A percentile compares a stretch with the other conserved stretches of the same genome.
phyloP scores from a whole-genome alignment of 2,797 vertebrate genomes.

The Pantherophis alleghaniensis region DNA sequence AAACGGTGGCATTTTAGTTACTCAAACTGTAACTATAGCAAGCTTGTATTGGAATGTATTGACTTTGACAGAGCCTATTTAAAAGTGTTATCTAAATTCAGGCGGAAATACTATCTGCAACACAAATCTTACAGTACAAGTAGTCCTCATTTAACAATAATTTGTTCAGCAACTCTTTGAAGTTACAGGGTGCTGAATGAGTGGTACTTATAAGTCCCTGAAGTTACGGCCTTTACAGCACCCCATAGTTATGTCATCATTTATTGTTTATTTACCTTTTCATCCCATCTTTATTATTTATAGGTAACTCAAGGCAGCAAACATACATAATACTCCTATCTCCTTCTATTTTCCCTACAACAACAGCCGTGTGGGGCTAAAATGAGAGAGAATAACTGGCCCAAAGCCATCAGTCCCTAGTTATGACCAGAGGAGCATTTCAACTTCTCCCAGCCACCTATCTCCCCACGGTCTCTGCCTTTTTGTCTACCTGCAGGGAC shows the following conservation, averaged over 20 bases:
- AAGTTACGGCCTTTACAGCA: not conserved
- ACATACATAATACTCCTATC: not conserved
- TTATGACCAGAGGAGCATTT: not conserved
- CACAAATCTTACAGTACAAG: not conserved
- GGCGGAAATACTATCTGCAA: not conserved
- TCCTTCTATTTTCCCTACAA: not conserved
- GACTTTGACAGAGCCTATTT: constrained; percentile 43
- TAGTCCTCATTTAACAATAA: not conserved
- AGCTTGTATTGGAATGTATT: constrained; percentile 1
- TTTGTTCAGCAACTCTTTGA: not conserved
- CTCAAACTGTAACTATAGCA: not conserved
- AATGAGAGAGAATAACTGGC: not conserved
- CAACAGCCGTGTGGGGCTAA: not conserved
- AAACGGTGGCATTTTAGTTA: not conserved
- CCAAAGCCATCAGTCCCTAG: not conserved
- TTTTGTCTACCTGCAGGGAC: not conserved
- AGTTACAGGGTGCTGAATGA: not conserved
- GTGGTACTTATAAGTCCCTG: not conserved
- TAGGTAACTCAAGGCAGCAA: not conserved
- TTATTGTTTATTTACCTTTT: not conserved
- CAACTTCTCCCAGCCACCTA: not conserved
- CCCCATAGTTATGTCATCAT: not conserved
- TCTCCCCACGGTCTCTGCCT: not conserved
- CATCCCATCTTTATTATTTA: not conserved
- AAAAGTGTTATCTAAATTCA: constrained; percentile 46